Evolutionary conservation across 2,888 invertebrate genomes (phyloP).

Genomic region (Paralinhomoeus sp.): DNA sequence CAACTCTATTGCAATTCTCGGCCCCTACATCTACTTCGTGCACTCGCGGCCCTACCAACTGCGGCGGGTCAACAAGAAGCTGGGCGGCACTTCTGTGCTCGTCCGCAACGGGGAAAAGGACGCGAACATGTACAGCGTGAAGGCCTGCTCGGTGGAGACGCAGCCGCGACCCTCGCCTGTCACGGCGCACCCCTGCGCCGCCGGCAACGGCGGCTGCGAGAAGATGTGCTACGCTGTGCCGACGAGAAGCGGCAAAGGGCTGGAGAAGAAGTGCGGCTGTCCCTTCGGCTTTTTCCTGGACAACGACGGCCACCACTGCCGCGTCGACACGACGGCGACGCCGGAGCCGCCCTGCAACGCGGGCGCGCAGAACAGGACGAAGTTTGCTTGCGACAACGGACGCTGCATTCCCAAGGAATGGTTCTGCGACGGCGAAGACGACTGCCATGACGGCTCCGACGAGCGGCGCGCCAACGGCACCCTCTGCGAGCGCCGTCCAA

Average conservation of each 20-base stretch:
- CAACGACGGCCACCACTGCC: neutral
- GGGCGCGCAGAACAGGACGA: conserved; percentile 37
- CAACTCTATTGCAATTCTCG: conserved; percentile 58
- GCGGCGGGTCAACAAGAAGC: conserved; percentile 53
- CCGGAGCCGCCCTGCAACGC: too few relatives aligned
- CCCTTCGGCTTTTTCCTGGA: conserved; percentile 57
- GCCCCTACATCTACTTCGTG: conserved; percentile 76
- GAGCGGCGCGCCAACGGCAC: conserved; percentile 38
- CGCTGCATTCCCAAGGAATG: conserved; percentile 48
- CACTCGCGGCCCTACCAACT: conserved; percentile 92
- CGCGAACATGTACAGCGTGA: conserved; percentile 17
- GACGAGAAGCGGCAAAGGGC: neutral
- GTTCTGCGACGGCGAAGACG: conserved; percentile 61
- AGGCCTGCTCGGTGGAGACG: conserved; percentile 21
- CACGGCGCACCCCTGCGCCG: conserved; percentile 45
- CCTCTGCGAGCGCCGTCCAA: conserved; percentile 7
- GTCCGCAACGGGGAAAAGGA: conserved; percentile 17
- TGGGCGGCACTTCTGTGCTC: conserved; percentile 35
- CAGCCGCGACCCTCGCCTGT: conserved; percentile 34
- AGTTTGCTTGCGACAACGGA: conserved; percentile 82
- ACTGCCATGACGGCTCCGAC: conserved; percentile 84
- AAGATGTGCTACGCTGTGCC: conserved; percentile 58
- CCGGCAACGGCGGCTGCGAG: conserved; percentile 66
- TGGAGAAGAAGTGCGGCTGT: conserved; percentile 54
- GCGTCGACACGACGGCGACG: conserved; percentile 33